Conservation (phyloP, 2,113 vertebrate genomes). For the Calypte anna region DNA sequence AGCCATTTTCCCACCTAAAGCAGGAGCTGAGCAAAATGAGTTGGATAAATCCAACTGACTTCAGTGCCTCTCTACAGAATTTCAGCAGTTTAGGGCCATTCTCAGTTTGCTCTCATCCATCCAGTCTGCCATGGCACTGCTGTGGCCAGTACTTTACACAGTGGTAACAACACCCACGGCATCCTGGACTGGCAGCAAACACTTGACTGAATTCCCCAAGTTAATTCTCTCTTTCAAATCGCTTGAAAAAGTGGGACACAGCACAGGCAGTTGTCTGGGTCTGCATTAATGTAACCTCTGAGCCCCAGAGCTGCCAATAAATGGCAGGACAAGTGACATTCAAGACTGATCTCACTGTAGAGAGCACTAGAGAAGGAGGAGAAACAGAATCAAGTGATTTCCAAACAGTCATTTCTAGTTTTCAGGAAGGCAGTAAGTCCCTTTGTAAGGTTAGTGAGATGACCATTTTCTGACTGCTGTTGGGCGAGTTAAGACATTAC, state of each 20-base stretch:
- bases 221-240: neutral
- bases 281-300: neutral
- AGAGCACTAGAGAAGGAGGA: neutral
- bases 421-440: neutral
- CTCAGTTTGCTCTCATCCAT: neutral
- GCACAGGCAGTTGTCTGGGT: neutral
- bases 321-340: accelerated
- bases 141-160: neutral
- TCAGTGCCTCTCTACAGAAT: neutral
- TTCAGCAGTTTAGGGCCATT: neutral
- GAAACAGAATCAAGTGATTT: neutral
- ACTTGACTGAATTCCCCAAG: accelerated
- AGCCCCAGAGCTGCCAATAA: neutral
- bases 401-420: neutral
- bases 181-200: neutral
- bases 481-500: neutral
- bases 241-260: neutral
- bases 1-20: neutral
- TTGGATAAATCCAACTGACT: neutral
- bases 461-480: neutral
- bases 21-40: neutral
- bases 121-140: neutral
- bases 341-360: neutral
- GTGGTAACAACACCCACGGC: neutral
- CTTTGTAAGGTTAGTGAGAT: neutral